Base-by-base conservation (phyloP, 1,140 invertebrate genomes). In the Diuraphis noxia region DNA sequence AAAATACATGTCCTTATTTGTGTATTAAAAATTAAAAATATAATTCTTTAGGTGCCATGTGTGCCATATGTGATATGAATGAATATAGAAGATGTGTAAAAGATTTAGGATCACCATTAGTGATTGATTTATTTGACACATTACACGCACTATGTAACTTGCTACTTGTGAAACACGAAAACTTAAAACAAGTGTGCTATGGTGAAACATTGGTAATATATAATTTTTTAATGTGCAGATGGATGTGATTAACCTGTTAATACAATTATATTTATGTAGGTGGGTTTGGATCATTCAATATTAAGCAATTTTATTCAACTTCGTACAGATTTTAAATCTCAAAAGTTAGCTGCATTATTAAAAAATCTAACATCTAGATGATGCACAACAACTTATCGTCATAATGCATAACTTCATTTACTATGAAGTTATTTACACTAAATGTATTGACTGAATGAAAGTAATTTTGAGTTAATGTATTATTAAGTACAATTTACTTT, bases 61-160 rank as follows among this genome's bases (percentile, higher is more conserved):
- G 98, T 94, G 97, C 97, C 4, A 99, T 99, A 92, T 99, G 98
- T 94, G 99, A 99, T 95, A 97, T 99, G 89, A 99, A 99, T 93
- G 99, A 99, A 94, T 97, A 97, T 82, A 95, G 98, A 49, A 98
- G 96, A 93, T 97, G 96, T 94, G 96, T 97, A 21, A 96, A 96
- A 92, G 95, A 96, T 93, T 95, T 98, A 93, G 95, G 96, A 92
- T 95, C 97, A 49, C 95, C 96, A 0, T 94, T 98, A 46, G 96
- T 99, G 25, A 96, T 96, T 38, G 96, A 96, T 79, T 94, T 99
- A 38, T 99, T 99, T 94, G 98, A 99, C 94, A 97, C 98, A 46
- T 94, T 99, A 30, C 98, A 99, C 94, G 97, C 98, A 19, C 95
- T 99, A 13, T 99, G 98, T 93, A 99, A 99, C 95, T 94, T 99